These are phyloP conservation scores for Odocoileus hemionus DNA, from an alignment of 2,113 vertebrate genomes.

Conservation along the genomic window DNA sequence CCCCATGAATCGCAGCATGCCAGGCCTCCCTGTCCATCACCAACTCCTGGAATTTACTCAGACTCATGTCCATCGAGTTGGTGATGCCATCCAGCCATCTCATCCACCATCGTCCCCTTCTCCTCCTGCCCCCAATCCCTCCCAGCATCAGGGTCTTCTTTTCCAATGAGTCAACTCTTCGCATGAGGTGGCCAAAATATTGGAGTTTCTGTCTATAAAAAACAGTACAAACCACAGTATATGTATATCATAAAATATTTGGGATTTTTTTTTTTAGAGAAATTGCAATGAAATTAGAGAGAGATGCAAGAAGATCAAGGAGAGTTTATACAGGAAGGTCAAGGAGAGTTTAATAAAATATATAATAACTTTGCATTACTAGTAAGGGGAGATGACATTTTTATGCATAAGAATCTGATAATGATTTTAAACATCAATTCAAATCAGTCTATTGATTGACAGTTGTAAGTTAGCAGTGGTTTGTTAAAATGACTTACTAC, in stretches of 20 bases:
- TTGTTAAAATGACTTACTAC: background rate
- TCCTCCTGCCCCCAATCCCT: too few relatives aligned
- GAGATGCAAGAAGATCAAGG: background rate
- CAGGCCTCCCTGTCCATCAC: too few relatives aligned
- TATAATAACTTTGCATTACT: background rate
- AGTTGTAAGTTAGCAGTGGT: background rate
- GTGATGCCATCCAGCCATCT: too few relatives aligned
- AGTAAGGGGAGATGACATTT: slow-evolving; percentile 1
- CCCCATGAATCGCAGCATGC: too few relatives aligned
- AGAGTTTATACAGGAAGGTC: background rate
- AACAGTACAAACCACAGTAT: background rate
- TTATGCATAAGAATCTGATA: background rate
- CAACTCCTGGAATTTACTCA: too few relatives aligned
- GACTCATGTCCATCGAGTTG: too few relatives aligned
- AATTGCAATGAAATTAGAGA: background rate
- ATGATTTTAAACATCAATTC: background rate
- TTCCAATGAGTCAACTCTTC: too few relatives aligned
- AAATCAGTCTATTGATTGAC: background rate
- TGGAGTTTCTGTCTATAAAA: background rate
- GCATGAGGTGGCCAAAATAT: too few relatives aligned
- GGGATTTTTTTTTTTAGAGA: background rate
- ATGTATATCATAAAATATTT: background rate
- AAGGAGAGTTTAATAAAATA: background rate
- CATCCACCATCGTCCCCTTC: too few relatives aligned
- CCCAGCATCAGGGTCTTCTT: too few relatives aligned